phyloP scores from a whole-genome alignment of 2,888 invertebrate species.

The Tetranychus piercei region DNA sequence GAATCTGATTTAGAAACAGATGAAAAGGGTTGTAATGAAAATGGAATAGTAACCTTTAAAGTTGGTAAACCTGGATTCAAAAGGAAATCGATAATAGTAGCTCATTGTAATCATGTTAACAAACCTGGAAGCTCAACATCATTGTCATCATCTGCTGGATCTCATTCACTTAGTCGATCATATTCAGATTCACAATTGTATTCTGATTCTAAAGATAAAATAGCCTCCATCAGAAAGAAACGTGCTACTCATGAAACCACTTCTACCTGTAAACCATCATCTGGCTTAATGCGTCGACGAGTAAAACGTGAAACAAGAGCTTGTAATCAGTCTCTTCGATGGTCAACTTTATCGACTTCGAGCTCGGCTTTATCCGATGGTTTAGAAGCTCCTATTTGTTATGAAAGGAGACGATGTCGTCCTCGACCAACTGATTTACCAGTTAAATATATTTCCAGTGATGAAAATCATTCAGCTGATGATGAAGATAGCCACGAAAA shows the following conservation, averaged over 20 bases:
- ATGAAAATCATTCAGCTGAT: not conserved
- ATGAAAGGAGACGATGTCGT: not conserved
- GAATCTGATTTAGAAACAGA: conserved; percentile 3
- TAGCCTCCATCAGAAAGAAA: not conserved
- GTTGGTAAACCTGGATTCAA: not conserved
- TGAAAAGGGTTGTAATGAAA: not conserved
- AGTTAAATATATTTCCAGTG: not conserved
- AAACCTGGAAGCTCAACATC: not conserved
- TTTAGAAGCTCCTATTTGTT: not conserved
- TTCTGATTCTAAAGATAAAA: not conserved
- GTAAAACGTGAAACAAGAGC: not conserved
- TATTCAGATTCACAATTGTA: not conserved
- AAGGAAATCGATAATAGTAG: too few relatives aligned
- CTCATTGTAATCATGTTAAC: too few relatives aligned
- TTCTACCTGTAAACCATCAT: not conserved
- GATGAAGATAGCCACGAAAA: not conserved
- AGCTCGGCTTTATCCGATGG: not conserved
- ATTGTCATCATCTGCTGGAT: not conserved
- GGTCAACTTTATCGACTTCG: not conserved
- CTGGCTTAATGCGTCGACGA: not conserved
- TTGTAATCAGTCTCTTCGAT: not conserved
- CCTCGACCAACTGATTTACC: not conserved
- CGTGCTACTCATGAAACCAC: not conserved
- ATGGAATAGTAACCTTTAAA: not conserved
- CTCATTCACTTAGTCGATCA: not conserved